These are phyloP conservation scores for Chrysina gloriosa DNA, from an alignment of 2,888 invertebrate genomes.

Conservation along the genomic window DNA sequence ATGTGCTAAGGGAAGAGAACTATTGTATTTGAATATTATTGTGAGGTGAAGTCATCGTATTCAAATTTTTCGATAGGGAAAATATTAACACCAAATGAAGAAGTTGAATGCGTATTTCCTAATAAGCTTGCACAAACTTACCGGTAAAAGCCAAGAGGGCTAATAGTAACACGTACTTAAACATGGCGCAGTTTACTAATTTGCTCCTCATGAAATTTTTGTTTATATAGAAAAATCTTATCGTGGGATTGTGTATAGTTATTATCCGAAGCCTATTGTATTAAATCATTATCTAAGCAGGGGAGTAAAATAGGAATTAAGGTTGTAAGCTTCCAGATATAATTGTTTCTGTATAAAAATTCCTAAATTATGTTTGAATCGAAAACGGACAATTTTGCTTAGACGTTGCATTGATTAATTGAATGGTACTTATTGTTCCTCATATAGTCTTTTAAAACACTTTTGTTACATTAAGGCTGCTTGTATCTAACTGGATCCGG, in stretches of 20 bases:
- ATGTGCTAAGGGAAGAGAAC: too few species aligned
- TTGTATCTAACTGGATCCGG: too few species aligned
- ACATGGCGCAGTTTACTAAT: neutral
- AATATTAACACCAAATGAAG: too few species aligned
- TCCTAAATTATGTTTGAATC: neutral
- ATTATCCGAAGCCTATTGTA: conserved; percentile 30
- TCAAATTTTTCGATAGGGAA: too few species aligned
- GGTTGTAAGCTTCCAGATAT: neutral
- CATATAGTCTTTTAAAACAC: too few species aligned
- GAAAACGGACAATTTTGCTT: neutral
- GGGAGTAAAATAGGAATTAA: conserved; percentile 16
- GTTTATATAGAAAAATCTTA: conserved; percentile 27
- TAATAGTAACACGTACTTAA: neutral
- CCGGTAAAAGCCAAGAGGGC: conserved; percentile 14
- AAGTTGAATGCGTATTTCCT: too few species aligned
- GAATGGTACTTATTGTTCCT: too few species aligned
- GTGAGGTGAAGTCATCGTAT: too few species aligned
- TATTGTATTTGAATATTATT: too few species aligned
- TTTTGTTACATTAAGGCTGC: too few species aligned
- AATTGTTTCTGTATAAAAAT: neutral
- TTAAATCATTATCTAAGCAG: conserved; percentile 17
- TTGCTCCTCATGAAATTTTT: neutral
- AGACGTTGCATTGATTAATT: too few species aligned
- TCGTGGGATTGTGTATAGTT: conserved; percentile 3
- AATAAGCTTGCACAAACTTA: too few species aligned